Conservation (phyloP, 1,140 invertebrate species). For the Ceratina calcarata region DNA sequence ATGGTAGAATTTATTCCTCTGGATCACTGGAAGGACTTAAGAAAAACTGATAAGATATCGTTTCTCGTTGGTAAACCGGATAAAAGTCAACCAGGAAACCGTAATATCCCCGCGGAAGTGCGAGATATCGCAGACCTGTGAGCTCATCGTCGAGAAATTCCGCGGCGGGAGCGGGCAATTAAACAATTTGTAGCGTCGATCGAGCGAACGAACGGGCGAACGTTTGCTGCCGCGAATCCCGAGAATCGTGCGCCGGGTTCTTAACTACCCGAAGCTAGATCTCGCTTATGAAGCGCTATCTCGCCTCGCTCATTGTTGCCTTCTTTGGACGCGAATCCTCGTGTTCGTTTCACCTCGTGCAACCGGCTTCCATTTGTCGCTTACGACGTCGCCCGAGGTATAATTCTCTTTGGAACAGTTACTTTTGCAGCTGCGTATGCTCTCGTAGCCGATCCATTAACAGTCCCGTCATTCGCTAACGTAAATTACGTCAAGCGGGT, state of each 20-base stretch:
- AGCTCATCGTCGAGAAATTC: slow-evolving; percentile 67
- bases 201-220: slow-evolving; percentile 42
- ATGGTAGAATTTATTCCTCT: too few relatives aligned
- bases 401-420: slow-evolving; percentile 18
- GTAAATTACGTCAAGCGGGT: not conserved
- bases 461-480: not conserved
- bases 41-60: not conserved
- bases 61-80: not conserved
- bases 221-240: slow-evolving; percentile 54
- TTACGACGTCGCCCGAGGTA: slow-evolving; percentile 17
- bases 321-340: slow-evolving; percentile 36
- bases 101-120: slow-evolving; percentile 42
- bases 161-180: slow-evolving; percentile 57
- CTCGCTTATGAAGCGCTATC: slow-evolving; percentile 14
- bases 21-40: too few relatives aligned
- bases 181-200: slow-evolving; percentile 66
- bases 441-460: not conserved
- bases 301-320: slow-evolving; percentile 36
- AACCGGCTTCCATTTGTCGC: slow-evolving; percentile 25
- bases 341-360: slow-evolving; percentile 7
- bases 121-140: slow-evolving; percentile 39
- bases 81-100: not conserved
- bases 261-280: slow-evolving; percentile 41
- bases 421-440: not conserved
- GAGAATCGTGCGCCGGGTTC: slow-evolving; percentile 48